phyloP scores from a whole-genome alignment of 2,888 invertebrate genomes.

The Ypsolopha scabrella region DNA sequence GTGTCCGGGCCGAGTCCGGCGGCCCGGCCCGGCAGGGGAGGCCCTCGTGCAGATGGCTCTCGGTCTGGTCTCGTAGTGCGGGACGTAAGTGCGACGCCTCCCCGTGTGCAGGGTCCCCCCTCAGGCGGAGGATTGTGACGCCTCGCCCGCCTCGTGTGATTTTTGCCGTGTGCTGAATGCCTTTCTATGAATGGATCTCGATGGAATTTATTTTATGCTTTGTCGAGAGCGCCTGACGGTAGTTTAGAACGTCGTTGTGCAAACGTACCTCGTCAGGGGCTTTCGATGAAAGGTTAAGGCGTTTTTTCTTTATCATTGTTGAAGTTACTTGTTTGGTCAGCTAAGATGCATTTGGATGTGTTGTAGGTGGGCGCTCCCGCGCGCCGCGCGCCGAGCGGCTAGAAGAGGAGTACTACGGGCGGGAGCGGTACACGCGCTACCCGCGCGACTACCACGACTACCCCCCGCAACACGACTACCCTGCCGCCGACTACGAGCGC shows the following conservation, averaged over 20 bases:
- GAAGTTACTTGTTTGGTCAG: no score
- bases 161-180: slow-evolving; percentile 17
- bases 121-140: slow-evolving; percentile 4
- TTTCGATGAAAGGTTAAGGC: no score
- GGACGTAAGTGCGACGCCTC: slow-evolving; percentile 35
- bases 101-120: not conserved
- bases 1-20: slow-evolving; percentile 55
- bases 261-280: no score
- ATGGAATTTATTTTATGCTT: not conserved
- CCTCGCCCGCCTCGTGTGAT: slow-evolving; percentile 17
- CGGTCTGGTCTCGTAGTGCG: slow-evolving; percentile 30
- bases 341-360: not conserved
- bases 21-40: slow-evolving; percentile 37
- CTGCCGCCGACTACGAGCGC: slow-evolving; percentile 31
- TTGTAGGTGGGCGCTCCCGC: slow-evolving; percentile 49
- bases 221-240: no score
- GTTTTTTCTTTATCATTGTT: no score
- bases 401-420: slow-evolving; percentile 66
- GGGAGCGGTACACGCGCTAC: slow-evolving; percentile 37
- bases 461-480: slow-evolving; percentile 29
- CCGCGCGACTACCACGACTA: slow-evolving; percentile 19
- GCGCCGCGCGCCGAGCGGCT: slow-evolving; percentile 66
- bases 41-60: slow-evolving; percentile 34
- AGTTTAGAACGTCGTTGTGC: no score
- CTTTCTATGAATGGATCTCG: not conserved